Evolutionary conservation across 2,113 vertebrate genomes (phyloP), one percentile per base, ranked within the genome.

Genomic region (Cercopithecus mona): DNA sequence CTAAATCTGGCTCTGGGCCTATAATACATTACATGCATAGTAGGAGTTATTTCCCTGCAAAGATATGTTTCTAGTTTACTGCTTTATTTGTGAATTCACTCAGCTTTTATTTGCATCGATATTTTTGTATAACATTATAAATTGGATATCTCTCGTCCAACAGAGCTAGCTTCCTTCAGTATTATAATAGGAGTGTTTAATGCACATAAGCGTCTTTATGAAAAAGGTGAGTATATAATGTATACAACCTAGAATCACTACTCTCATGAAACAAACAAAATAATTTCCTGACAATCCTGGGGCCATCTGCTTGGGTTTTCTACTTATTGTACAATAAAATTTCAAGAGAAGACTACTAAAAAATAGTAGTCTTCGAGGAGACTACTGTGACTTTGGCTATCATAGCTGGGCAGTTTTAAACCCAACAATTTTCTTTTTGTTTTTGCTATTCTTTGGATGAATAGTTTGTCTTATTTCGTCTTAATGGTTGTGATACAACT

Each of bases 371-470:
- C 73, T 88, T 83, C 30, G 78, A 84, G 14, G 40, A 78, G 11
- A 87, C 92, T 64, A 72, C 64, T 91, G 14, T 1, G 80, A 27
- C 23, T 9, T 57, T 27, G 45, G 2, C 20, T 94, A 52, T 90
- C 76, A 70, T 1, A 61, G 32, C 22, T 70, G 20, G 3, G 50
- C 40, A 10, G 73, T 98, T 87, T 94, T 52, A 97, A 97, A 94
- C 86, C 83, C 4, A 86, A 0, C 23, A 40, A 2, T 97, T 97
- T 98, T 48, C 23, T 98, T 55, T 96, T 32, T 85, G 3, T 88
- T 94, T 14, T 38, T 96, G 87, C 89, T 35, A 81, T 93, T 97
- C 93, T 10, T 61, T 90, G 82, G 75, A 82, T 96, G 68, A 98
- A 88, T 40, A 80, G 1, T 88, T 97, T 97, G 64, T 59, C 38